These are phyloP conservation scores for Anoncus sp. DNA, from an alignment of 2,888 invertebrate species.

Conservation along the genomic window DNA sequence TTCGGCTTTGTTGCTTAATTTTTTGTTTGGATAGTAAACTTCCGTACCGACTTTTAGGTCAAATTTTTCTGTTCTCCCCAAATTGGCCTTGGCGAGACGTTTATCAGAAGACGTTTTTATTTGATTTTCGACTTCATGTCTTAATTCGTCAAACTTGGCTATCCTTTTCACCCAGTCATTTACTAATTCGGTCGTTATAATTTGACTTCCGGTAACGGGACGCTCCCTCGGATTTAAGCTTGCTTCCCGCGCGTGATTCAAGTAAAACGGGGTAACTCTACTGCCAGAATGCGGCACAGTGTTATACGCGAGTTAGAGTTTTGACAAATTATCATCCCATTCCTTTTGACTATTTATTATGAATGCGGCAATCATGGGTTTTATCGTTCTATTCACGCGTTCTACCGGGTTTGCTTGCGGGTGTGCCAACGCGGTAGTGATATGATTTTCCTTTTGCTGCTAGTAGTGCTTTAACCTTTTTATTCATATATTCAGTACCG, in stretches of 20 bases:
- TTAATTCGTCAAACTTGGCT: neutral
- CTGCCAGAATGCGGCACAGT: neutral
- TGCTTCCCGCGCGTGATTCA: neutral
- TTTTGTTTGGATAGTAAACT: no score
- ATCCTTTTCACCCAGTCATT: neutral
- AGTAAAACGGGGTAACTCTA: neutral
- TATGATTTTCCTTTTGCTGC: constrained; percentile 5
- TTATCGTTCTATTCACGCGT: constrained; percentile 46
- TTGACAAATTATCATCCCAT: no score
- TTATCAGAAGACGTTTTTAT: neutral
- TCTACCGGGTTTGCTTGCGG: no score
- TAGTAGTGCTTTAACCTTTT: constrained; percentile 35
- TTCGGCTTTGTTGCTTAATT: no score
- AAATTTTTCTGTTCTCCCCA: neutral
- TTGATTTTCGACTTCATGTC: neutral
- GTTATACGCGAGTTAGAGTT: no score
- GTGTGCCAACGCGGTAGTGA: constrained; percentile 23
- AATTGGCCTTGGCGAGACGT: neutral
- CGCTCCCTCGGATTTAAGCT: neutral
- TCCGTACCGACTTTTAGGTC: neutral
- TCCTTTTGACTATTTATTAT: constrained; percentile 26
- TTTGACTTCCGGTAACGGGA: neutral
- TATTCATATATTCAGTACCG: constrained; percentile 29
- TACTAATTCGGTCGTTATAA: neutral
- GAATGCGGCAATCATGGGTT: constrained; percentile 43